Conservation (phyloP, 2,888 invertebrate species). For the Brachypalpus laphriformis region DNA sequence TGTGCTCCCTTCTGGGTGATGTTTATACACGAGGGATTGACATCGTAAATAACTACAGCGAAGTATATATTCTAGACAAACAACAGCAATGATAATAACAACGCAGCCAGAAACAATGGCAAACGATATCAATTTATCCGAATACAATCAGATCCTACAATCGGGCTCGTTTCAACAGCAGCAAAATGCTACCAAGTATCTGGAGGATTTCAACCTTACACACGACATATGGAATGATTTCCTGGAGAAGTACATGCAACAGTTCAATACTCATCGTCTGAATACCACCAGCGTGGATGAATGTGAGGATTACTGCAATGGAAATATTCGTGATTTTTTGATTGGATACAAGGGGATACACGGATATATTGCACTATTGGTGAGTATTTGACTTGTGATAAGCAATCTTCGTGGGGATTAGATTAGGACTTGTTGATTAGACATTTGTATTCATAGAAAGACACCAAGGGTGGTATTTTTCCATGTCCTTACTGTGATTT, state of each 20-base stretch:
- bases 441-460: not conserved
- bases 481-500: no score
- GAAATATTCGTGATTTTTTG: slow-evolving; percentile 85
- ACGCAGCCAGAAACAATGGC: slow-evolving; percentile 59
- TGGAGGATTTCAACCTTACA: slow-evolving; percentile 75
- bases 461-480: not conserved
- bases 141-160: slow-evolving; percentile 62
- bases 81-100: slow-evolving; percentile 42
- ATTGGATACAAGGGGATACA: slow-evolving; percentile 88
- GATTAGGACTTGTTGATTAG: not conserved
- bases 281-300: slow-evolving; percentile 74
- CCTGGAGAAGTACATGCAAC: slow-evolving; percentile 76
- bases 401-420: not conserved
- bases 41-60: not conserved
- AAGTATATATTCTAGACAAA: not conserved
- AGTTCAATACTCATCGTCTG: slow-evolving; percentile 58
- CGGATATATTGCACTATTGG: slow-evolving; percentile 91
- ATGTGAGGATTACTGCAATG: slow-evolving; percentile 85
- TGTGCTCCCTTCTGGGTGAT: not conserved
- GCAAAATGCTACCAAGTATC: slow-evolving; percentile 61
- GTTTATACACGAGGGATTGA: not conserved
- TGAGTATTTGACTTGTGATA: slow-evolving; percentile 82
- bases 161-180: slow-evolving; percentile 46
- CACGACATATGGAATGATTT: slow-evolving; percentile 78
- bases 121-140: slow-evolving; percentile 56